Evolutionary conservation across 53 echinoderm and acorn worm species (phyloP).

Genomic region (Patiria pectinifera): DNA sequence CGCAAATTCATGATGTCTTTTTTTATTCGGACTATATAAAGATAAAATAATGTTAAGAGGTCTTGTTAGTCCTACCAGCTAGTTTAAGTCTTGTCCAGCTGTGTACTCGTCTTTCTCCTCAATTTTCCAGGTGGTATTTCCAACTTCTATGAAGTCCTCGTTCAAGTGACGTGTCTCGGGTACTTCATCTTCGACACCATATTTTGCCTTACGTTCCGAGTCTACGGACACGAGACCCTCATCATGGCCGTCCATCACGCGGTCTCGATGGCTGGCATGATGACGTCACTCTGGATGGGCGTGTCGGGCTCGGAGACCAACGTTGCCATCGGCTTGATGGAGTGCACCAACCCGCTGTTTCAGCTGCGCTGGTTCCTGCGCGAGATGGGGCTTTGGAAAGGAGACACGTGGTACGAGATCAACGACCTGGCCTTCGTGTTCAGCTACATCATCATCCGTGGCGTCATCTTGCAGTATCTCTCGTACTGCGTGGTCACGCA

Average conservation of each 20-base stretch:
- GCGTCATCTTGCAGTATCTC: slow-evolving; percentile 71
- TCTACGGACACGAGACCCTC: slow-evolving; percentile 68
- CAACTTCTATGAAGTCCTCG: slow-evolving; percentile 78
- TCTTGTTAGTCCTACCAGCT: no score
- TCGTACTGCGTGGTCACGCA: slow-evolving; percentile 72
- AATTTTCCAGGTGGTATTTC: slow-evolving; percentile 69
- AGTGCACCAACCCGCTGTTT: slow-evolving; percentile 87
- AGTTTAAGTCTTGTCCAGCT: no score
- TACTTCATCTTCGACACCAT: slow-evolving; percentile 90
- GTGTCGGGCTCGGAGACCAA: slow-evolving; percentile 85
- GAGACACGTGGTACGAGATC: slow-evolving; percentile 70
- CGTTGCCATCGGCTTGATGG: slow-evolving; percentile 80
- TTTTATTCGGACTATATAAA: no score
- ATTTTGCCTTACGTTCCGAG: slow-evolving; percentile 74
- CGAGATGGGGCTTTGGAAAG: slow-evolving; percentile 64
- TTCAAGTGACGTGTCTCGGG: slow-evolving; percentile 79
- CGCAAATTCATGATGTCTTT: no score
- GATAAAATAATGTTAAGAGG: no score
- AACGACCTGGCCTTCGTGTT: slow-evolving; percentile 86
- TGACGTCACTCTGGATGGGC: slow-evolving; percentile 68
- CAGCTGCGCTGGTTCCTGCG: slow-evolving; percentile 91
- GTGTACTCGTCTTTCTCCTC: neutral
- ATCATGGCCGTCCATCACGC: slow-evolving; percentile 78
- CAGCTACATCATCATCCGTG: slow-evolving; percentile 73
- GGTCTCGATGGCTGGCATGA: slow-evolving; percentile 73